These are phyloP conservation scores for Percina caprodes DNA, from an alignment of 2,113 vertebrate genomes.

Conservation along the genomic window DNA sequence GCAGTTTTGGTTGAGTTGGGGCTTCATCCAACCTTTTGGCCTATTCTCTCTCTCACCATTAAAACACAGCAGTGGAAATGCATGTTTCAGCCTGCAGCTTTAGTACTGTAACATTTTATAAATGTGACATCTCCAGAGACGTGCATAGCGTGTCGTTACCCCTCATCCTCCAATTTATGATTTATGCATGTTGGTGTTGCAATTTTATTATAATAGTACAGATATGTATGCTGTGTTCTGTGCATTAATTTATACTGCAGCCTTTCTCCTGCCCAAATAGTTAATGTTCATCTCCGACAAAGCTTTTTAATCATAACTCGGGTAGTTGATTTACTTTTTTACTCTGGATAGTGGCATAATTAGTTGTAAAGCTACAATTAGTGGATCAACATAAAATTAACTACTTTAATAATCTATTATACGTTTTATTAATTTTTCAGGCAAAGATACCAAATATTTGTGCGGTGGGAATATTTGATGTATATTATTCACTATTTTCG, in stretches of 20 bases:
- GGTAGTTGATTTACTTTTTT: not conserved
- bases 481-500: not conserved
- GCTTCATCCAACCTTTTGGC: slow-evolving; percentile 23
- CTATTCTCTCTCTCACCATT: slow-evolving; percentile 26
- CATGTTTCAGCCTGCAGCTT: not conserved
- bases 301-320: not conserved
- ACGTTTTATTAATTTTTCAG: not conserved
- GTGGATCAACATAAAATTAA: not conserved
- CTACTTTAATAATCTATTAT: not conserved
- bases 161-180: slow-evolving; percentile 18
- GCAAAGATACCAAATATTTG: not conserved
- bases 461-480: slow-evolving; percentile 2
- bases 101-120: not conserved
- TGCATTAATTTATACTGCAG: slow-evolving; percentile 6
- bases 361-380: not conserved
- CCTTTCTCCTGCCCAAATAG: slow-evolving; percentile 6
- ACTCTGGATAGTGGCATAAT: not conserved
- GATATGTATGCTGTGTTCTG: not conserved
- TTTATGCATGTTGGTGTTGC: slow-evolving; percentile 23
- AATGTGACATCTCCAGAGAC: slow-evolving; percentile 20
- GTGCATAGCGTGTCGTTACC: not conserved
- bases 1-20: slow-evolving; percentile 25
- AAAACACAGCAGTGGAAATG: slow-evolving; percentile 9
- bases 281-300: not conserved
- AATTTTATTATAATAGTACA: not conserved